Conservation (phyloP, 2,113 vertebrate genomes). For the Odontophorus gujanensis region DNA sequence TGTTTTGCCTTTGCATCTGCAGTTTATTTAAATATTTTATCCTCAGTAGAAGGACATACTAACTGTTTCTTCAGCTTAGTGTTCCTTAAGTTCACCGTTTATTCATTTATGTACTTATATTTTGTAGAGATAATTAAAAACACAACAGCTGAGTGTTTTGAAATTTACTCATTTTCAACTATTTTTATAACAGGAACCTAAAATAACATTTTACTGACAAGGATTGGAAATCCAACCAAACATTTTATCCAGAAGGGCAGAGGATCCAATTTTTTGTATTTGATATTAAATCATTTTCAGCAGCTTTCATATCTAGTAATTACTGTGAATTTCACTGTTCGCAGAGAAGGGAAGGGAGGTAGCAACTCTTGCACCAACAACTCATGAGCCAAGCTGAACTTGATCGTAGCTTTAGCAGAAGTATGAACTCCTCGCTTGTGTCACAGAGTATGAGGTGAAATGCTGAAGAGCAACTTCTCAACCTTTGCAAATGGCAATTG, state of each 20-base stretch:
- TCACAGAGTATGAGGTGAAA: not conserved
- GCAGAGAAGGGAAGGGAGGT: not conserved
- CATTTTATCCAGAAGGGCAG: not conserved
- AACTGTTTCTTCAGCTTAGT: not conserved
- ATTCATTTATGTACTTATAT: not conserved
- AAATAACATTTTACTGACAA: not conserved
- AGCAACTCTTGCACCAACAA: not conserved
- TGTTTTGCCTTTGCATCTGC: not conserved
- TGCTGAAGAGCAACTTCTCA: not conserved
- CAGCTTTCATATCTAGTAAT: not conserved
- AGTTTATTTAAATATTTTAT: slow-evolving; percentile 2
- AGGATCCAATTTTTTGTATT: not conserved
- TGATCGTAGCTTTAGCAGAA: not conserved
- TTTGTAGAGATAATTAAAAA: not conserved
- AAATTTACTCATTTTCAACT: not conserved
- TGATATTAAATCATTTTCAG: not conserved
- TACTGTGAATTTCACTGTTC: not conserved
- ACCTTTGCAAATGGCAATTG: not conserved
- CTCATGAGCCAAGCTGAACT: not conserved
- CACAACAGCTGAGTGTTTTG: not conserved
- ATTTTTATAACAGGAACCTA: not conserved
- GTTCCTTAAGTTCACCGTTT: not conserved
- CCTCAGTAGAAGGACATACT: slow-evolving; percentile 8
- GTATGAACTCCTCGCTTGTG: accelerated
- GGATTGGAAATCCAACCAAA: not conserved